These are phyloP conservation scores for Henicopernis longicauda DNA, from an alignment of 2,113 vertebrate species.

Conservation along the genomic window DNA sequence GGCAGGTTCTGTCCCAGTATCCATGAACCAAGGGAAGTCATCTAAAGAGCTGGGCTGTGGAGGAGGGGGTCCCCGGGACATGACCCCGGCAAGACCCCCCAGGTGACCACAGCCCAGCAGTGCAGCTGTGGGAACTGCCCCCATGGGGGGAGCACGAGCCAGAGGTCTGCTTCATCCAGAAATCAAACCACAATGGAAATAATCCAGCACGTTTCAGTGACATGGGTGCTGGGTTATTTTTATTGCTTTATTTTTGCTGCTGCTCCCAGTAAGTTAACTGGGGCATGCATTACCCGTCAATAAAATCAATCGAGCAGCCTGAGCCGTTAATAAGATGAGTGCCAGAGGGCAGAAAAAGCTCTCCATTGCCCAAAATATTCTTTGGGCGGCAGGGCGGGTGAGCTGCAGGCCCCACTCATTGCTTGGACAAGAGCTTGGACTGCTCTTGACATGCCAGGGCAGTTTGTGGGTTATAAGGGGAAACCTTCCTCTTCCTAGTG, in stretches of 20 bases:
- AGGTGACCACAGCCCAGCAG: not conserved
- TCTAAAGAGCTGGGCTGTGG: not conserved
- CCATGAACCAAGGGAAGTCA: not conserved
- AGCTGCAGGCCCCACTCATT: not conserved
- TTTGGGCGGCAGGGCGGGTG: not conserved
- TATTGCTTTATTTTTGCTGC: not conserved
- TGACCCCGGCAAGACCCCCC: not conserved
- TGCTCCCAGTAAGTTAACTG: slow-evolving; percentile 40
- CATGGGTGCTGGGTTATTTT: not conserved
- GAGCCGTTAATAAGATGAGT: not conserved
- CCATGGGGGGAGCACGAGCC: accelerated
- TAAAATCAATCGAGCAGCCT: slow-evolving; percentile 27
- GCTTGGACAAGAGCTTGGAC: not conserved
- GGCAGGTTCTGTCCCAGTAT: not conserved
- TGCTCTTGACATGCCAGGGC: not conserved
- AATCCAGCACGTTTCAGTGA: not conserved
- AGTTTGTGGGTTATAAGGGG: not conserved
- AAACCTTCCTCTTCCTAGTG: not conserved
- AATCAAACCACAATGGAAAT: not conserved
- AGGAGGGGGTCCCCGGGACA: not conserved
- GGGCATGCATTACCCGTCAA: not conserved
- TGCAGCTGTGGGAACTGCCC: not conserved
- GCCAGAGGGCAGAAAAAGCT: slow-evolving; percentile 35
- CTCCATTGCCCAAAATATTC: not conserved
- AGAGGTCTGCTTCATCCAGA: not conserved